Evolutionary conservation across 2,113 vertebrate genomes (phyloP).

Genomic region (Capra hircus): DNA sequence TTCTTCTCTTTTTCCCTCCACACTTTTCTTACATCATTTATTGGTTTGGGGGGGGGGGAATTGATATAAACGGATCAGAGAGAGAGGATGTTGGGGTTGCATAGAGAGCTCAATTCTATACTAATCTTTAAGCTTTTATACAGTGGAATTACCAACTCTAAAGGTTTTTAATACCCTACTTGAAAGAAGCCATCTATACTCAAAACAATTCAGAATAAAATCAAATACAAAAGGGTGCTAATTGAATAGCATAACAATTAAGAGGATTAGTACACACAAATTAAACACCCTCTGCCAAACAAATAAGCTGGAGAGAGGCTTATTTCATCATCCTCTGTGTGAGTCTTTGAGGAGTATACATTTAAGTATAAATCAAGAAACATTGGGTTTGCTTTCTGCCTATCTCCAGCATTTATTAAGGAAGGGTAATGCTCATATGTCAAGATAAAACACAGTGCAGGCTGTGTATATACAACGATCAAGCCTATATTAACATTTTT

Average conservation of each 20-base stretch:
- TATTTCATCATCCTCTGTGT: neutral
- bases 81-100: neutral
- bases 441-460: neutral
- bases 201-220: neutral
- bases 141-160: neutral
- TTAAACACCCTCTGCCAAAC: neutral
- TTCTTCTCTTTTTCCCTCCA: neutral
- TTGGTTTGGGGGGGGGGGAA: neutral
- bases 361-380: neutral
- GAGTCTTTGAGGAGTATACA: neutral
- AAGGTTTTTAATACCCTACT: neutral
- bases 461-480: neutral
- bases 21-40: neutral
- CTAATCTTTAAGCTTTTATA: neutral
- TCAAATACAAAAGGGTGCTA: neutral
- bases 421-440: neutral
- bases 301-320: neutral
- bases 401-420: neutral
- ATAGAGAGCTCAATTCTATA: neutral
- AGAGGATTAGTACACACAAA: constrained; percentile 28
- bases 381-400: neutral
- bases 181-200: neutral
- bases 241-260: neutral
- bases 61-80: neutral
- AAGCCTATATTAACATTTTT: neutral